phyloP scores from a whole-genome alignment of 30 jellyfish, hydroid and myxozoan genomes.

The Sanderia malayensis region DNA sequence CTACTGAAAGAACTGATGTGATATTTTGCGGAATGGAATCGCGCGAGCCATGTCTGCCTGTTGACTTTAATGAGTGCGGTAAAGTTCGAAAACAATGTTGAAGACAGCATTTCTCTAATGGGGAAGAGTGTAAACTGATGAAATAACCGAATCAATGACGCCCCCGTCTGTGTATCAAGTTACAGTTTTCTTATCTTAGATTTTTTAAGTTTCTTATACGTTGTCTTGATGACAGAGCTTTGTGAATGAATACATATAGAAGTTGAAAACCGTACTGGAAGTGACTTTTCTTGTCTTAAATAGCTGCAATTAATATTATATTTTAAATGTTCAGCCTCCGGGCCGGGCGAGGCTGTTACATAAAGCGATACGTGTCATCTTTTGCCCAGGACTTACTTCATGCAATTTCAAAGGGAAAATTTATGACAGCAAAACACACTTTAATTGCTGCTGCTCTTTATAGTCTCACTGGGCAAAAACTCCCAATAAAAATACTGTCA shows the following conservation, averaged over 20 bases:
- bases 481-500: slow-evolving; percentile 16
- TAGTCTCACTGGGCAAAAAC: slow-evolving; percentile 32
- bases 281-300: too few species aligned
- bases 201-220: too few species aligned
- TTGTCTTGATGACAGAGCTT: too few species aligned
- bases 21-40: slow-evolving; percentile 2
- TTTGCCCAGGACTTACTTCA: slow-evolving; percentile 26
- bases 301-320: neutral
- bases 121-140: neutral
- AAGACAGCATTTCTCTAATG: neutral
- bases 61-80: neutral
- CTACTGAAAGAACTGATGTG: neutral
- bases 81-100: neutral
- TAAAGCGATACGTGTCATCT: slow-evolving; percentile 1
- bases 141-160: too few species aligned
- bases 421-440: slow-evolving; percentile 31
- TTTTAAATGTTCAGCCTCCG: neutral
- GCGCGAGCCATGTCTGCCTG: slow-evolving; percentile 4
- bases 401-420: slow-evolving; percentile 37
- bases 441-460: slow-evolving; percentile 18
- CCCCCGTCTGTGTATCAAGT: slow-evolving; percentile 2
- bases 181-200: neutral
- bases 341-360: slow-evolving; percentile 7
- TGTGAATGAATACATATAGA: too few species aligned
- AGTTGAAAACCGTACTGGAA: too few species aligned